Conservation (phyloP, 2,888 invertebrate genomes). For the Drosophila neutralis region DNA sequence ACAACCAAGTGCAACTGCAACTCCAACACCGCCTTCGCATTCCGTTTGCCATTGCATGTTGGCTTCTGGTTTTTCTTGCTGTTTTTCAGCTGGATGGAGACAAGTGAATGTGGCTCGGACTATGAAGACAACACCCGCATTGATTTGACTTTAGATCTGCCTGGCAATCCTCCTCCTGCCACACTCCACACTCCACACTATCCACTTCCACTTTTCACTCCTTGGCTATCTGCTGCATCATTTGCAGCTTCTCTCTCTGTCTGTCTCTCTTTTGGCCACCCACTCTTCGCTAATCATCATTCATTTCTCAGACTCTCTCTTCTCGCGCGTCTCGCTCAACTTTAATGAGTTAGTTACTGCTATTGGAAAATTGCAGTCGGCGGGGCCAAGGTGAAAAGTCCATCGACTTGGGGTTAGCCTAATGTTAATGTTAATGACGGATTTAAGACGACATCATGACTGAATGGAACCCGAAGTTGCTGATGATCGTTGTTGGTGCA, state of each 20-base stretch:
- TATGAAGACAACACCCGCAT: slow-evolving; percentile 71
- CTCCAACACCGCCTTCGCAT: slow-evolving; percentile 49
- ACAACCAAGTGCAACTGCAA: slow-evolving; percentile 24
- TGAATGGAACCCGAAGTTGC: slow-evolving; percentile 46
- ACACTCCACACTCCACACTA: background rate
- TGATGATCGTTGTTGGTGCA: slow-evolving; percentile 35
- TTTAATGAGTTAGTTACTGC: slow-evolving; percentile 73
- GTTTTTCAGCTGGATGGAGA: slow-evolving; percentile 43
- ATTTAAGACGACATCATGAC: slow-evolving; percentile 75
- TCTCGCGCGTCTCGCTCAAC: slow-evolving; percentile 26
- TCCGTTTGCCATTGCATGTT: slow-evolving; percentile 43
- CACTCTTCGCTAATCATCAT: slow-evolving; percentile 3
- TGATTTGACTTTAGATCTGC: slow-evolving; percentile 59
- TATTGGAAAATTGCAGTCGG: slow-evolving; percentile 67
- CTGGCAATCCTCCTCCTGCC: background rate
- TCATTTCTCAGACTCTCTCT: slow-evolving; percentile 45
- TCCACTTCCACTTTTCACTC: background rate
- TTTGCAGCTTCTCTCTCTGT: slow-evolving; percentile 1
- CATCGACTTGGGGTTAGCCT: slow-evolving; percentile 69
- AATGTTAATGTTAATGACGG: slow-evolving; percentile 74
- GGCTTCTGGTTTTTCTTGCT: slow-evolving; percentile 63
- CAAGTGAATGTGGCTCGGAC: slow-evolving; percentile 67
- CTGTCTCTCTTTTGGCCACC: slow-evolving; percentile 11
- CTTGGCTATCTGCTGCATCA: background rate
- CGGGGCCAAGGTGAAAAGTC: slow-evolving; percentile 75